Evolutionary conservation across 2,888 invertebrate genomes (phyloP).

Genomic region (Morpho helenor): DNA sequence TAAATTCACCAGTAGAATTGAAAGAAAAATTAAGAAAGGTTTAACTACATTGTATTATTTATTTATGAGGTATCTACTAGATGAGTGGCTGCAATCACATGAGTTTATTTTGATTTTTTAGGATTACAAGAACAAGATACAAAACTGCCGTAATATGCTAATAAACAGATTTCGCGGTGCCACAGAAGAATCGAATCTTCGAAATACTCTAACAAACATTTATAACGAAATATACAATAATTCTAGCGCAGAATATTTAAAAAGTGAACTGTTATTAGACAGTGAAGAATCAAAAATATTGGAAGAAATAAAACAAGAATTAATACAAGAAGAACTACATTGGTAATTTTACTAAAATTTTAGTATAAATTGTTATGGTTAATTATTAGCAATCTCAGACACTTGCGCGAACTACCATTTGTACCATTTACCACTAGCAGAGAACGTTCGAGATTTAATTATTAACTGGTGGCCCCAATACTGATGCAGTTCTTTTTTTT

Average conservation of each 20-base stretch:
- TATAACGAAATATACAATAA: constrained; percentile 54
- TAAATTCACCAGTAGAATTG: constrained; percentile 60
- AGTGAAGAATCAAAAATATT: constrained; percentile 54
- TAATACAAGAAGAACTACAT: constrained; percentile 64
- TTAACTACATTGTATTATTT: constrained; percentile 5
- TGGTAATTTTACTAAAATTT: constrained; percentile 40
- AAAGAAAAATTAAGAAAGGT: constrained; percentile 72
- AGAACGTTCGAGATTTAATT: neutral
- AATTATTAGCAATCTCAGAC: too few relatives aligned
- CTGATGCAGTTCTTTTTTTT: neutral
- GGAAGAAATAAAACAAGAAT: constrained; percentile 58
- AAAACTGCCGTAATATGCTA: constrained; percentile 57
- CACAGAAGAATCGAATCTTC: constrained; percentile 43
- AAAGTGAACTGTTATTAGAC: constrained; percentile 30
- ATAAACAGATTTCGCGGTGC: constrained; percentile 55
- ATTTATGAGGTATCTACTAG: neutral
- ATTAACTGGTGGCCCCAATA: too few relatives aligned
- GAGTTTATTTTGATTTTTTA: constrained; percentile 32
- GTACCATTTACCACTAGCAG: too few relatives aligned
- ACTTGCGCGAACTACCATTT: too few relatives aligned
- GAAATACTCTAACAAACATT: constrained; percentile 50
- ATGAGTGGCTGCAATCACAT: too few relatives aligned
- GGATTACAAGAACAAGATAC: constrained; percentile 63
- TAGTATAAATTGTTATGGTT: too few relatives aligned
- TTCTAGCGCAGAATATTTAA: constrained; percentile 33